These are phyloP conservation scores for Pollenia amentaria DNA, from an alignment of 2,888 invertebrate genomes.

Conservation along the genomic window DNA sequence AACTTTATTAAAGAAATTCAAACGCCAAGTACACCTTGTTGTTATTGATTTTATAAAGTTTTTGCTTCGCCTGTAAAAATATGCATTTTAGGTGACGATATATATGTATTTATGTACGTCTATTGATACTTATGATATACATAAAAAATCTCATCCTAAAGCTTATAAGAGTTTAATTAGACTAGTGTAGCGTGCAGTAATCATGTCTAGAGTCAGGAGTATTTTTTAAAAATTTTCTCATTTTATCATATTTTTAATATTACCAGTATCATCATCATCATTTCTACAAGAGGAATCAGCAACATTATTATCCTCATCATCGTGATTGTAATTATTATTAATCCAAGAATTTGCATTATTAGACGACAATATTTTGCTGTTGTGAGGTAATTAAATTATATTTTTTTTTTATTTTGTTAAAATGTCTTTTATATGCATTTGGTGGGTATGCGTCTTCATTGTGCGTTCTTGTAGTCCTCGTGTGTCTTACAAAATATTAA, in stretches of 20 bases:
- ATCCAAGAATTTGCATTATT: conserved; percentile 54
- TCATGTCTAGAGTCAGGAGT: background rate
- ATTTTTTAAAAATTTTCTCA: background rate
- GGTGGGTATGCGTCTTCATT: background rate
- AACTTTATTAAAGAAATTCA: no score
- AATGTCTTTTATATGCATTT: background rate
- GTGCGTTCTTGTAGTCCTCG: background rate
- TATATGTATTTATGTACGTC: no score
- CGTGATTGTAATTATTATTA: conserved; percentile 55
- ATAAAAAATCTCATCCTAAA: no score
- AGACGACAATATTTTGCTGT: conserved; percentile 61
- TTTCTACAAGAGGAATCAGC: background rate
- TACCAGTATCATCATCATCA: background rate
- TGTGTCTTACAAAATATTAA: conserved; percentile 56
- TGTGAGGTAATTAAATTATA: conserved; percentile 58
- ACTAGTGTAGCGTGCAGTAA: conserved; percentile 18
- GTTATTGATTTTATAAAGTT: no score
- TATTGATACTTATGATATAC: no score
- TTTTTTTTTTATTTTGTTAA: conserved; percentile 7
- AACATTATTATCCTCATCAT: conserved; percentile 37
- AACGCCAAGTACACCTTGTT: no score
- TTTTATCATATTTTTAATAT: conserved; percentile 8
- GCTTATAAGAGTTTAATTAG: background rate
- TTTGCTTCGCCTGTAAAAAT: no score
- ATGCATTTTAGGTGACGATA: no score